These are phyloP conservation scores for Cheilosia impressa DNA, from an alignment of 2,888 invertebrate species.

Conservation along the genomic window DNA sequence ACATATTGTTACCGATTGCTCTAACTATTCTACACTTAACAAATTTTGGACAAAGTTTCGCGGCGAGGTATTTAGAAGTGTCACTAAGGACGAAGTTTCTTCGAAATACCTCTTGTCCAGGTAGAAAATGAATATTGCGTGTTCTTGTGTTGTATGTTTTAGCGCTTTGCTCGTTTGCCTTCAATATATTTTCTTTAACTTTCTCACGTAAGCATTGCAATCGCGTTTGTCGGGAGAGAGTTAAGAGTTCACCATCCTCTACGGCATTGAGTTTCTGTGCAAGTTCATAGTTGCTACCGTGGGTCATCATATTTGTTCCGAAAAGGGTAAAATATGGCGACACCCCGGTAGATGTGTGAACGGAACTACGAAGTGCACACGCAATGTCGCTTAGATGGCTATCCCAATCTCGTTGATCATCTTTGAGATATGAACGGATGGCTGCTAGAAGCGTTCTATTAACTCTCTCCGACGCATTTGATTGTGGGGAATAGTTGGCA, in stretches of 20 bases:
- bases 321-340: background rate
- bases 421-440: background rate
- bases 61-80: background rate
- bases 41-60: background rate
- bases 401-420: background rate
- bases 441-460: background rate
- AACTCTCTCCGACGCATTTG: too few relatives aligned
- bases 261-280: background rate
- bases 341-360: background rate
- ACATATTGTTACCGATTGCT: background rate
- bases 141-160: background rate
- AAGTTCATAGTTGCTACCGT: background rate
- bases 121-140: background rate
- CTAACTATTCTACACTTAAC: background rate
- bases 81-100: background rate
- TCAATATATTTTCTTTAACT: constrained; percentile 24
- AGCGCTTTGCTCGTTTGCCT: constrained; percentile 39
- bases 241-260: background rate
- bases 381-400: background rate
- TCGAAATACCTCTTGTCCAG: background rate
- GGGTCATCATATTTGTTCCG: background rate
- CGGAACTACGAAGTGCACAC: background rate
- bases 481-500: too few relatives aligned
- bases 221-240: background rate
- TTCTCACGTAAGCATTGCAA: background rate